Conservation (phyloP, 2,113 vertebrate genomes). For the Tragelaphus buxtoni region DNA sequence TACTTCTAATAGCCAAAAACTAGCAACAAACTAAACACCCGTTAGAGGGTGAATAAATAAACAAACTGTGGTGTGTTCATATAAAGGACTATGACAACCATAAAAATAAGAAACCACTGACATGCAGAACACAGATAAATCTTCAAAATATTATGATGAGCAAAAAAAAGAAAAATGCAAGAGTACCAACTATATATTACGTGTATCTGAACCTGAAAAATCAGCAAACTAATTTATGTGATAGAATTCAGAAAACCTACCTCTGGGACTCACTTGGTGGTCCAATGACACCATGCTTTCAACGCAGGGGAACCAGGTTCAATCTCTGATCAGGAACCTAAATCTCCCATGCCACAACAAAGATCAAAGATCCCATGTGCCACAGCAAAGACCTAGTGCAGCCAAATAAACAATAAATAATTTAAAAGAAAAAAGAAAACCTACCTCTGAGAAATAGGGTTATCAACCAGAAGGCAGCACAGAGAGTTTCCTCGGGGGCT, state of each 20-base stretch:
- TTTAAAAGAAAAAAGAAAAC: background rate
- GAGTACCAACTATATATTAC: background rate
- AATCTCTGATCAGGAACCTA: background rate
- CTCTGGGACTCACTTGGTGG: background rate
- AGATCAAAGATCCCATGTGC: background rate
- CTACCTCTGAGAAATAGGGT: background rate
- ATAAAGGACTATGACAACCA: background rate
- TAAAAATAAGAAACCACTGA: background rate
- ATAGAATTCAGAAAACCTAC: background rate
- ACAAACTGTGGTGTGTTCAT: background rate
- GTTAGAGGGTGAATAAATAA: background rate
- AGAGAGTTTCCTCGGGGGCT: background rate
- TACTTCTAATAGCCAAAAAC: background rate
- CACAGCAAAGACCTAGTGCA: background rate
- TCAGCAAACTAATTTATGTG: background rate
- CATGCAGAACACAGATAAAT: background rate
- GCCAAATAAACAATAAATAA: background rate
- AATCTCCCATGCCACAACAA: background rate
- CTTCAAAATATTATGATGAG: background rate
- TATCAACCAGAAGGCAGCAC: background rate
- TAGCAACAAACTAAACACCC: background rate
- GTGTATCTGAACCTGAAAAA: background rate
- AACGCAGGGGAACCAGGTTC: background rate
- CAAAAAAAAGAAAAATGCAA: background rate
- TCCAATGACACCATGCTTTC: background rate